Evolutionary conservation across 2,113 vertebrate genomes (phyloP).

Genomic region (Salvelinus namaycush): DNA sequence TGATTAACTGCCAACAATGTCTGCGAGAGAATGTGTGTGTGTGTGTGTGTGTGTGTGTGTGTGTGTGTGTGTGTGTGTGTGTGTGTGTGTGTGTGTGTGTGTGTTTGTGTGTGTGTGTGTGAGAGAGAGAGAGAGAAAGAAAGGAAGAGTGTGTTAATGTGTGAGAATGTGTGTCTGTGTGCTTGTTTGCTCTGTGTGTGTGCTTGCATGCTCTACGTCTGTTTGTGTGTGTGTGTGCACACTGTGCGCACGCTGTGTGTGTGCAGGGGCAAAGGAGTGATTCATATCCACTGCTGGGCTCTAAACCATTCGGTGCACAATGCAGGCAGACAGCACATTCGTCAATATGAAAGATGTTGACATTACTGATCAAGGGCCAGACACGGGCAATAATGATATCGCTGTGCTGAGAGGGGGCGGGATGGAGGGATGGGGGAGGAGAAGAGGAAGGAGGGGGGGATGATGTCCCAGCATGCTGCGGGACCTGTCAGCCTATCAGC

Average conservation of each 20-base stretch:
- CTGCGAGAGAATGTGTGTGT: conserved; percentile 1
- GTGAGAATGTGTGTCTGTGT: no score
- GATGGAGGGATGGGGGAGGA: conserved; percentile 69
- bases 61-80: conserved; percentile 22
- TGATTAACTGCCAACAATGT: conserved; percentile 47
- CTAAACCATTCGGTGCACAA: conserved; percentile 99
- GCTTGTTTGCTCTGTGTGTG: conserved; percentile 71
- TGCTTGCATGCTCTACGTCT: conserved; percentile 71
- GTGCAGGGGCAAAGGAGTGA: conserved; percentile 80
- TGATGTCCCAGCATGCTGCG: conserved; percentile 30
- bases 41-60: not conserved
- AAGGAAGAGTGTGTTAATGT: no score
- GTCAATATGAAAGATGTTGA: conserved; percentile 99
- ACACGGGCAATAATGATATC: conserved; percentile 95
- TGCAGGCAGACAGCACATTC: conserved; percentile 97
- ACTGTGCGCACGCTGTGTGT: no score
- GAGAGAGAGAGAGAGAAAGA: no score
- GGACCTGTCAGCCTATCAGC: conserved; percentile 72
- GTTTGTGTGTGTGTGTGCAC: no score
- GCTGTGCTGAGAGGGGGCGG: conserved; percentile 81
- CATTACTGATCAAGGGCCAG: conserved; percentile 96
- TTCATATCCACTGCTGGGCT: conserved; percentile 97
- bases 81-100: conserved; percentile 7
- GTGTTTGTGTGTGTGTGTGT: conserved; percentile 24
- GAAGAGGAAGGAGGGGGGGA: no score